phyloP scores from a whole-genome alignment of 2,113 vertebrate species.

The Ifrita kowaldi region DNA sequence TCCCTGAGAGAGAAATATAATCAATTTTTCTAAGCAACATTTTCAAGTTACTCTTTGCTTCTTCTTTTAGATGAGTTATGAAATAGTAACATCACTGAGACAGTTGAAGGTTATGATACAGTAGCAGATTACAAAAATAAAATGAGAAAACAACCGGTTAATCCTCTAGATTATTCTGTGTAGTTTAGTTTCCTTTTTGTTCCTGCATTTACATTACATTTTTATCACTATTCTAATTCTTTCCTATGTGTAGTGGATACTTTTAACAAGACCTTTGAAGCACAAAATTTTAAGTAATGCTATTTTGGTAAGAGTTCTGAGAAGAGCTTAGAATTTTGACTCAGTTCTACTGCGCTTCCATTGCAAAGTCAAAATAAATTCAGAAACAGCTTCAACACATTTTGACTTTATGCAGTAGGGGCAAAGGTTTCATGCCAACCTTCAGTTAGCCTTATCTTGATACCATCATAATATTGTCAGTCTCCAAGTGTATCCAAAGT shows the following conservation, averaged over 20 bases:
- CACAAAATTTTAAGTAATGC: conserved; percentile 10
- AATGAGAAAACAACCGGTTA: conserved; percentile 23
- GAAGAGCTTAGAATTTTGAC: conserved; percentile 37
- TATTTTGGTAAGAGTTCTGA: conserved; percentile 14
- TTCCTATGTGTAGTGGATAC: neutral
- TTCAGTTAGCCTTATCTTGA: neutral
- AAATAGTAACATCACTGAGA: neutral
- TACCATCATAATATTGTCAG: neutral
- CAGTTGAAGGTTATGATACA: neutral
- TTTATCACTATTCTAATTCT: conserved; percentile 22
- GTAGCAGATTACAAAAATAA: conserved; percentile 35
- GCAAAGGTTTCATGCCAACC: neutral
- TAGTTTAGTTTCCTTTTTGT: neutral
- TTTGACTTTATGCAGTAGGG: neutral
- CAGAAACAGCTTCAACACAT: neutral
- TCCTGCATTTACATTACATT: conserved; percentile 12
- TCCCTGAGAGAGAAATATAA: conserved; percentile 36
- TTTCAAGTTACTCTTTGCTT: conserved; percentile 37
- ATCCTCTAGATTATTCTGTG: conserved; percentile 41
- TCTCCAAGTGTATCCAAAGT: neutral
- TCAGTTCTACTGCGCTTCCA: neutral
- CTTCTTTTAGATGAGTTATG: neutral
- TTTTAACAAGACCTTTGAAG: neutral
- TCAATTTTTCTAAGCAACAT: conserved; percentile 52
- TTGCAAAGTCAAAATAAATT: neutral